These are phyloP conservation scores for Oncorhynchus keta DNA, from an alignment of 2,113 vertebrate genomes.

Conservation along the genomic window DNA sequence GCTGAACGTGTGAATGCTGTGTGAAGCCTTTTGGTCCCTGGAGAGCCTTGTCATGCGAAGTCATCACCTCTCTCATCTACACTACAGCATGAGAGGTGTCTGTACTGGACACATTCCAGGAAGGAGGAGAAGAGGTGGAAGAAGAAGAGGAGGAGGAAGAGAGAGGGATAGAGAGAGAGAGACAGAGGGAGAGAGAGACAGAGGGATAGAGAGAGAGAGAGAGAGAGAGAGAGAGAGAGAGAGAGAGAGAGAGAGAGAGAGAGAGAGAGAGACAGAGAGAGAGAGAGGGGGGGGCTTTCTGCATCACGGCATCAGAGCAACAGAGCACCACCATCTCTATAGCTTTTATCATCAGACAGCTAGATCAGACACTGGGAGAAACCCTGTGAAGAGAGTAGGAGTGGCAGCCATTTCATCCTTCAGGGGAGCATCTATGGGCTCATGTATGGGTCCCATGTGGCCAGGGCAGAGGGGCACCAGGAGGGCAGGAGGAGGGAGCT, in stretches of 20 bases:
- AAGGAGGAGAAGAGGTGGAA: background rate
- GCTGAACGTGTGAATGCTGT: conserved; percentile 34
- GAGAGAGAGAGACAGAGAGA: background rate
- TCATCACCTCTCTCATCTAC: conserved; percentile 42
- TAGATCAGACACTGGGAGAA: background rate
- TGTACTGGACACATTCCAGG: background rate
- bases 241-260: conserved; percentile 13
- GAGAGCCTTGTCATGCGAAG: conserved; percentile 39
- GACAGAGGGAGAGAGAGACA: no score
- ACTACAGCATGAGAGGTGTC: conserved; percentile 10
- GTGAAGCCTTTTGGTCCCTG: conserved; percentile 29
- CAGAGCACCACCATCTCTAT: background rate
- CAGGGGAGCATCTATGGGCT: background rate
- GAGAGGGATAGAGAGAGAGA: conserved; percentile 11
- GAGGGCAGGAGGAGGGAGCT: background rate
- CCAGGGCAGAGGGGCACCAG: background rate
- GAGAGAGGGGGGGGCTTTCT: background rate
- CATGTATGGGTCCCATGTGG: background rate
- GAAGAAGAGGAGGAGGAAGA: conserved; percentile 10
- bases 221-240: background rate
- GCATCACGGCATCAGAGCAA: background rate
- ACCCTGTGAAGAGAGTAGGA: background rate
- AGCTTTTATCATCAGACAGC: background rate
- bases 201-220: conserved; percentile 9
- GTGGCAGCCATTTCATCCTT: background rate